Conservation (phyloP, 35 echinoderm and acorn worm species). For the Heliocidaris erythrogramma region DNA sequence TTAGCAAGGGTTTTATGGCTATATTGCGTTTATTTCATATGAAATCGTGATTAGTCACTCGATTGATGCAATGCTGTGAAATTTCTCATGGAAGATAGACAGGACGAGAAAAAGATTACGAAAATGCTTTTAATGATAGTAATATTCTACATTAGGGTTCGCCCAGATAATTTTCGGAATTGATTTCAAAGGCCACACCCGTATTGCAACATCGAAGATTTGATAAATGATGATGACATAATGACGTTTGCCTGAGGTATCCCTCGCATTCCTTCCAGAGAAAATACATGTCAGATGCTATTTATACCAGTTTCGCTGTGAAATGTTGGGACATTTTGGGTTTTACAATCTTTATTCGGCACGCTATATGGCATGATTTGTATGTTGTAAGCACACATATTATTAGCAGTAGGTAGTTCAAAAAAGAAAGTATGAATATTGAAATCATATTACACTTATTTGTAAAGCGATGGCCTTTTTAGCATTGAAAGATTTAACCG, state of each 20-base stretch:
- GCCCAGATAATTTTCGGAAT: too few relatives aligned
- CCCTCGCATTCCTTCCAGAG: neutral
- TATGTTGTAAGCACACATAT: too few relatives aligned
- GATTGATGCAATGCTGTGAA: neutral
- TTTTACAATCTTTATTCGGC: too few relatives aligned
- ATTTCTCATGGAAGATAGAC: neutral
- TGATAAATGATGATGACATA: neutral
- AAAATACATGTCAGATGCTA: neutral
- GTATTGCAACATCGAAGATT: neutral
- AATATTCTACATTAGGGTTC: too few relatives aligned
- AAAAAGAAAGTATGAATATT: neutral
- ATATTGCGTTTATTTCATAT: neutral
- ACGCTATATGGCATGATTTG: too few relatives aligned
- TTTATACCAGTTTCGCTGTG: neutral
- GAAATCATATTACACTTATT: neutral
- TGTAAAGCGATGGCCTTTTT: neutral
- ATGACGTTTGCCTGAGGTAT: neutral
- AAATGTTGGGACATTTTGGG: too few relatives aligned
- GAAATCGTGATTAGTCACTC: neutral
- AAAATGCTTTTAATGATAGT: neutral
- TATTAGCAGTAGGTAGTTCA: neutral
- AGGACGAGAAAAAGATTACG: neutral
- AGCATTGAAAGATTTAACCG: neutral
- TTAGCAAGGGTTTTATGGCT: neutral
- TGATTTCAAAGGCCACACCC: neutral